phyloP scores from a whole-genome alignment of 2,888 invertebrate species.

The Trichogramma evanescens region DNA sequence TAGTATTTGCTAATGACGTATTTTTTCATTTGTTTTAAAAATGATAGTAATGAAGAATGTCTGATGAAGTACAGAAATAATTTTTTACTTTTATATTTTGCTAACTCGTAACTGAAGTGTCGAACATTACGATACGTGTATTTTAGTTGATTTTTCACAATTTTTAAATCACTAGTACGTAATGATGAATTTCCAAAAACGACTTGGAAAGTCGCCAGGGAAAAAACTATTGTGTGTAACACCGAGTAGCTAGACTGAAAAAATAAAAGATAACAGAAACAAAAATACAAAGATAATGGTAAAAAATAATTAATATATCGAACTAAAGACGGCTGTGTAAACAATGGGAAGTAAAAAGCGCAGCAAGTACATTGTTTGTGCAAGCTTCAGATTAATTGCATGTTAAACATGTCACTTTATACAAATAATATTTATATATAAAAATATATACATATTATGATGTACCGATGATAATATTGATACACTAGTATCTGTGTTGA shows the following conservation, averaged over 20 bases:
- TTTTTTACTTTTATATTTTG: too few relatives aligned
- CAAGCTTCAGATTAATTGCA: constrained; percentile 47
- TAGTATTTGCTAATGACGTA: too few relatives aligned
- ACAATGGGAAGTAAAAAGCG: constrained; percentile 44
- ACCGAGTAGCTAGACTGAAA: constrained; percentile 22
- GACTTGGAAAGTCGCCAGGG: constrained; percentile 1
- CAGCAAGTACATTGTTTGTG: constrained; percentile 43
- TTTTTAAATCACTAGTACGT: not conserved
- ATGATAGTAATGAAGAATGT: too few relatives aligned
- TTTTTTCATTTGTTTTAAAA: too few relatives aligned
- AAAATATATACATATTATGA: constrained; percentile 7
- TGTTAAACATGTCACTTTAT: constrained; percentile 47
- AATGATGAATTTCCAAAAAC: constrained; percentile 6
- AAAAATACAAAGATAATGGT: constrained; percentile 11
- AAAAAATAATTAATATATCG: constrained; percentile 18
- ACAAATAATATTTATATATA: constrained; percentile 21
- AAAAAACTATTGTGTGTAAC: constrained; percentile 10
- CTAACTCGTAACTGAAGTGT: too few relatives aligned
- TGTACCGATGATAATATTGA: constrained; percentile 33
- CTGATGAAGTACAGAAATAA: too few relatives aligned
- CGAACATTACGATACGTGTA: too few relatives aligned
- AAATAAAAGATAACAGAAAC: constrained; percentile 9
- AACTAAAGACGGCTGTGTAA: constrained; percentile 37
- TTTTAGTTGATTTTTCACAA: not conserved
- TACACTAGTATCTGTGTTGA: constrained; percentile 43